These are phyloP conservation scores for Eilema caniola DNA, from an alignment of 2,888 invertebrate genomes.

Conservation along the genomic window DNA sequence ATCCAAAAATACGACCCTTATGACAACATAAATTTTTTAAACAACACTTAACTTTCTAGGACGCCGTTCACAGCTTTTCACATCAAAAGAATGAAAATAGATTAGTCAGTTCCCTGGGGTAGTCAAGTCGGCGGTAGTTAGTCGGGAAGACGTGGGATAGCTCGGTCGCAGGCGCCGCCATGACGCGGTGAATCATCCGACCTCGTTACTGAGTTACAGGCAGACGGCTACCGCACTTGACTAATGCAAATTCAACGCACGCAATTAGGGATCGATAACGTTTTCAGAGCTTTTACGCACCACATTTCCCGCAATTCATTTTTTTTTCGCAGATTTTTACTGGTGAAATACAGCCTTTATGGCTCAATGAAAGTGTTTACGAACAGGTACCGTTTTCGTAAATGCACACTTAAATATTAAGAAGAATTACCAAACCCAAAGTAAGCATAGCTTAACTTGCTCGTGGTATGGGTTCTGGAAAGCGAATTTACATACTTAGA, in stretches of 20 bases:
- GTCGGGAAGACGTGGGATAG: slow-evolving; percentile 59
- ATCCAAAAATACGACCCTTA: not conserved
- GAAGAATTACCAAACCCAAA: too few species aligned
- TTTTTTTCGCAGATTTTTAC: too few species aligned
- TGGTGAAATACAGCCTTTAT: too few species aligned
- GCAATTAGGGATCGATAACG: slow-evolving; percentile 29
- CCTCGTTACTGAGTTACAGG: slow-evolving; percentile 66
- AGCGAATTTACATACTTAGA: too few species aligned
- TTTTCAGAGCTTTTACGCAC: slow-evolving; percentile 23
- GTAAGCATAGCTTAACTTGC: too few species aligned
- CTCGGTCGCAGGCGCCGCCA: slow-evolving; percentile 72
- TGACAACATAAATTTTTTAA: not conserved
- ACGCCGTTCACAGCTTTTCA: slow-evolving; percentile 44
- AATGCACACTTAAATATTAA: too few species aligned
- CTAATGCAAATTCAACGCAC: slow-evolving; percentile 31
- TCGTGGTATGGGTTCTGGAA: too few species aligned
- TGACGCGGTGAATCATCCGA: slow-evolving; percentile 76
- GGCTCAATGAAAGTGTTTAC: too few species aligned
- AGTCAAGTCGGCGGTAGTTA: slow-evolving; percentile 36
- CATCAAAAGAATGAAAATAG: slow-evolving; percentile 67
- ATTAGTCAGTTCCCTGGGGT: slow-evolving; percentile 61
- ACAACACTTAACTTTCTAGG: slow-evolving; percentile 37
- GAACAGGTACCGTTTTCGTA: too few species aligned
- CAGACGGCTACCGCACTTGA: slow-evolving; percentile 21
- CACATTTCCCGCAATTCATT: too few species aligned